Evolutionary conservation across 2,113 vertebrate genomes (phyloP).

Genomic region (Condylura cristata): DNA sequence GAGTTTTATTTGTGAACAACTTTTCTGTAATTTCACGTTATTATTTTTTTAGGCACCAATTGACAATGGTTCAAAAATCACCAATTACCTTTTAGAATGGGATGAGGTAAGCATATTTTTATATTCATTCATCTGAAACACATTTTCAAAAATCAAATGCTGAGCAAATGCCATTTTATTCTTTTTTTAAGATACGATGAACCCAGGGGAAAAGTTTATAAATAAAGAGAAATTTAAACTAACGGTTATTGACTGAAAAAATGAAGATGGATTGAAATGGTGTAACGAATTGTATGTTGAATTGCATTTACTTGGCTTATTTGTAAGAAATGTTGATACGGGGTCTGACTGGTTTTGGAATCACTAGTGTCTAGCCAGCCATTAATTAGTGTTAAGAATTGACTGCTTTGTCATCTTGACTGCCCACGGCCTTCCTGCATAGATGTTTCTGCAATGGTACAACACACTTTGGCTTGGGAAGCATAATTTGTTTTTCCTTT

Average conservation of each 20-base stretch:
- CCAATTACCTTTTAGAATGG: constrained; percentile 98
- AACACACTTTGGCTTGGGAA: neutral
- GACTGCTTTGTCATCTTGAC: neutral
- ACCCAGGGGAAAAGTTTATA: constrained; percentile 36
- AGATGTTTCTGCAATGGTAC: neutral
- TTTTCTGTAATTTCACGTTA: constrained; percentile 63
- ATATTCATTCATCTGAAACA: constrained; percentile 16
- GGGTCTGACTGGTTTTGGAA: neutral
- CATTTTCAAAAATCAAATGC: constrained; percentile 10
- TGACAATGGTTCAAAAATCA: constrained; percentile 99
- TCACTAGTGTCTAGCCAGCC: neutral
- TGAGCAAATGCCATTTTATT: constrained; percentile 38
- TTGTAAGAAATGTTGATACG: neutral
- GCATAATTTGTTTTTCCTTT: neutral
- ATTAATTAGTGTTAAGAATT: neutral
- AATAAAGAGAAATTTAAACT: constrained; percentile 58
- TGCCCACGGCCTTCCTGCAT: neutral
- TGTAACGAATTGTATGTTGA: neutral
- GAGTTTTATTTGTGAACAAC: constrained; percentile 20
- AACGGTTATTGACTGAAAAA: neutral
- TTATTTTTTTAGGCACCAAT: constrained; percentile 89
- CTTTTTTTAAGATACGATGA: constrained; percentile 63
- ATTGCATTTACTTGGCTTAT: neutral
- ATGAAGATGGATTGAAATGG: neutral
- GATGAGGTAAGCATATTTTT: constrained; percentile 91